Percentiles rank a stretch among this genome's conserved stretches.
Conservation (phyloP, 2,113 vertebrate genomes). For the Myxocyprinus asiaticus region DNA sequence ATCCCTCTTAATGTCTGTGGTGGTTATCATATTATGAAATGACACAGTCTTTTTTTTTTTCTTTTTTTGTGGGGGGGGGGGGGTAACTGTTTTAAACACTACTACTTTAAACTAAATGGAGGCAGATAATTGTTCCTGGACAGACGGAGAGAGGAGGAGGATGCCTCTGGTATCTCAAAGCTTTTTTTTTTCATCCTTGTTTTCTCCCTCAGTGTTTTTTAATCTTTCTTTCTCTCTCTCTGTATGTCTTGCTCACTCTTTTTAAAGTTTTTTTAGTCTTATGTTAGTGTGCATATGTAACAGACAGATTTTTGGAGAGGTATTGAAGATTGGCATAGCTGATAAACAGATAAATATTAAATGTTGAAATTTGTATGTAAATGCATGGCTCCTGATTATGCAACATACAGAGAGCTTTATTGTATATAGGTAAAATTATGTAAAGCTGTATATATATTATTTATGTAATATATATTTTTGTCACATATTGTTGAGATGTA, state of each 20-base stretch:
- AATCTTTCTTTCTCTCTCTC: no score
- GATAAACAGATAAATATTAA: constrained; percentile 32
- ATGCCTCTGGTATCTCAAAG: background rate
- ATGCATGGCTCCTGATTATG: constrained; percentile 40
- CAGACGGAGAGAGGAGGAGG: background rate
- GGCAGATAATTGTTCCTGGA: background rate
- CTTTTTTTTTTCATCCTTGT: no score
- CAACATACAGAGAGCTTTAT: constrained; percentile 37
- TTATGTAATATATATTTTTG: constrained; percentile 31
- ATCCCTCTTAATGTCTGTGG: background rate
- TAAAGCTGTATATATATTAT: constrained; percentile 45
- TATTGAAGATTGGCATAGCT: constrained; percentile 33
- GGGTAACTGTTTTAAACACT: no score
- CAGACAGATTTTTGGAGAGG: background rate
- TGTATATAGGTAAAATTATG: constrained; percentile 27
- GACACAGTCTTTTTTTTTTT: background rate
- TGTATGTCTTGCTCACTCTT: background rate
- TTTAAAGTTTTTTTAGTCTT: background rate
- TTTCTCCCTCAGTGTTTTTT: no score
- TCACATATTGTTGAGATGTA: constrained; percentile 22
- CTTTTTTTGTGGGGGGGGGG: no score
- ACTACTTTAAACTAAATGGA: background rate
- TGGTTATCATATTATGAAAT: background rate
- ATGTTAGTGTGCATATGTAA: background rate
- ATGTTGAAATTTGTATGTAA: constrained; percentile 23